Evolutionary conservation across 1,140 invertebrate genomes (phyloP), one percentile per base, ranked within the genome.

Genomic region (Bombyx mandarina): DNA sequence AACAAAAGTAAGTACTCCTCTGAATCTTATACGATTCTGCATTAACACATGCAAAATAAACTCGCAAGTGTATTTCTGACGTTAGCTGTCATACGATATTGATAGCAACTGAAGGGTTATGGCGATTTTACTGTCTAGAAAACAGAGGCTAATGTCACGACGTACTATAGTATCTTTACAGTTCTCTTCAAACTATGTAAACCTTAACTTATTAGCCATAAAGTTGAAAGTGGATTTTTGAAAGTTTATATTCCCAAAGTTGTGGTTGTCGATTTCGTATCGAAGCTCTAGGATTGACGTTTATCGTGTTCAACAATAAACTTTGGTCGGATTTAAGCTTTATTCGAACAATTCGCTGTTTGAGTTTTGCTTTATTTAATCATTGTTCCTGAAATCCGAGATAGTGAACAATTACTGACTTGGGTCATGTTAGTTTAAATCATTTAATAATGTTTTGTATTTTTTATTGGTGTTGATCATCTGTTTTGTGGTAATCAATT

Each of bases 1-100:
- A 35, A 35, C 26, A 35, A 35, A 35, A 35, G 26, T 35, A 35
- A 35, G 26, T 35, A 35, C 26, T 5, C 4, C 26, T 35, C 26
- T 35, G 26, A 35, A 35, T 35, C 2, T 35, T 35, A 35, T 35
- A 35, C 26, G 4, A 35, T 35, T 1, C 26, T 35, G 4, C 4
- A 35, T 35, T 35, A 35, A 35, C 0, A 35, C 26, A 35, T 35
- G 26, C 26, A 35, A 35, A 35, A 35, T 35, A 35, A 35, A 51
- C 22, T 35, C 18, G 50, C 26, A 10, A 9, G 35, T 60, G 62
- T 62, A 70, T 60, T 61, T 60, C 46, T 67, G 70, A 73, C 73
- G 61, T 75, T 75, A 74, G 74, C 68, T 73, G 69, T 67, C 66
- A 63, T 61, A 67, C 60, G 62, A 66, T 69, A 75, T 74, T 75